Conservation (phyloP, 2,797 vertebrate genomes). For the Centropyge bicolor region DNA sequence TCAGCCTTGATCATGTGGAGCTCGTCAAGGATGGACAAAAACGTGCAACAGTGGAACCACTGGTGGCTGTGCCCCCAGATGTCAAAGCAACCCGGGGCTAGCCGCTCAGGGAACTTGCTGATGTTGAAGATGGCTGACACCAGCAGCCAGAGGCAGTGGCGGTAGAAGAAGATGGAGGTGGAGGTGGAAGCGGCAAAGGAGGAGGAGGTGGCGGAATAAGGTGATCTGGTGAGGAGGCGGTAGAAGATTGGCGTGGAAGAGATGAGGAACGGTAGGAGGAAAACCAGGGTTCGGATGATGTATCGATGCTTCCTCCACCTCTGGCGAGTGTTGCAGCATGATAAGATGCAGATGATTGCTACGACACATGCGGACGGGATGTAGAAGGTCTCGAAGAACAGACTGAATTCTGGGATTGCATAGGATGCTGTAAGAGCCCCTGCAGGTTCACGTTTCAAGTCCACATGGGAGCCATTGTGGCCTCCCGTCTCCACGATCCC, state of each 20-base stretch:
- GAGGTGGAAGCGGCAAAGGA: slow-evolving; percentile 66
- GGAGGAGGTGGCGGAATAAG: slow-evolving; percentile 58
- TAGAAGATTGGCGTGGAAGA: slow-evolving; percentile 87
- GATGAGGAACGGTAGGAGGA: slow-evolving; percentile 86
- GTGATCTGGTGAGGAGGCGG: slow-evolving; percentile 80
- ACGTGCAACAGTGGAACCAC: slow-evolving; percentile 89
- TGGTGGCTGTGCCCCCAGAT: slow-evolving; percentile 90
- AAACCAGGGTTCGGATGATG: slow-evolving; percentile 87
- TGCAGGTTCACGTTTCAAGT: not conserved
- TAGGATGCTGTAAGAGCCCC: not conserved
- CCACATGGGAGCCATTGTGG: slow-evolving; percentile 51
- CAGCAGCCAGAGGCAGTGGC: slow-evolving; percentile 88
- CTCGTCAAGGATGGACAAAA: slow-evolving; percentile 88
- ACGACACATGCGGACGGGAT: slow-evolving; percentile 84
- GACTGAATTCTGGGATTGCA: slow-evolving; percentile 39
- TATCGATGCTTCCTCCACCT: slow-evolving; percentile 85
- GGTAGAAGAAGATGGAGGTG: slow-evolving; percentile 81
- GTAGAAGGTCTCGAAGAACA: slow-evolving; percentile 84
- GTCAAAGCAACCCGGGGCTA: slow-evolving; percentile 85
- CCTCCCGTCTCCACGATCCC: slow-evolving; percentile 60
- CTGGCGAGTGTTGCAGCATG: slow-evolving; percentile 87
- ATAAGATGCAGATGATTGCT: slow-evolving; percentile 84
- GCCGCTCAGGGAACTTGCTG: slow-evolving; percentile 86
- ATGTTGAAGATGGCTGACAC: slow-evolving; percentile 87
- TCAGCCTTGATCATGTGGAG: slow-evolving; percentile 88